These are phyloP conservation scores for Napeogenes sylphis DNA, from an alignment of 2,888 invertebrate genomes.

Conservation along the genomic window DNA sequence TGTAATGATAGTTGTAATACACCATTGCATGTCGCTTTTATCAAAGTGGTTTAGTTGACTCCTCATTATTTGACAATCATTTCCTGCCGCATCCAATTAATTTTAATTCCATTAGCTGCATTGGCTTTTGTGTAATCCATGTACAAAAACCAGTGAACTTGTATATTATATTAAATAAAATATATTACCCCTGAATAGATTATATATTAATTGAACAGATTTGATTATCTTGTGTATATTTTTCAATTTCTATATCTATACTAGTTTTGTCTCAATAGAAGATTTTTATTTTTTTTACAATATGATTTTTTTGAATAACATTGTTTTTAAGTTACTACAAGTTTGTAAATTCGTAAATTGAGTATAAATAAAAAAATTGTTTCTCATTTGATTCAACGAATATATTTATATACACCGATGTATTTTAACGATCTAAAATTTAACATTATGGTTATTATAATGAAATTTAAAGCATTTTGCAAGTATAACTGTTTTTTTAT, in stretches of 20 bases:
- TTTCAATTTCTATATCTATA: not conserved
- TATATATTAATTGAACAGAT: not conserved
- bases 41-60: conserved; percentile 1
- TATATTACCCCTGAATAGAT: not conserved
- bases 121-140: not conserved
- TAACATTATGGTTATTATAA: not conserved
- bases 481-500: no score
- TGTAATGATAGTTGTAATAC: not conserved
- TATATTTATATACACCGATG: no score
- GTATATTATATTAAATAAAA: not conserved
- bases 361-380: no score
- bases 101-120: conserved; percentile 2
- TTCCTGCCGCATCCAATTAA: not conserved
- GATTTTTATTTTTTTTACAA: no score
- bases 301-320: no score
- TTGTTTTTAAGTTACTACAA: no score
- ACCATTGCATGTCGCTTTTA: not conserved
- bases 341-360: no score
- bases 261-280: no score
- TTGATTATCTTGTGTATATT: not conserved
- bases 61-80: no score
- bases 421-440: not conserved
- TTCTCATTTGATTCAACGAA: no score
- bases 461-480: not conserved
- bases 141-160: not conserved